Evolutionary conservation across 2,888 invertebrate species (phyloP).

Genomic region (Xiphydria camelus): DNA sequence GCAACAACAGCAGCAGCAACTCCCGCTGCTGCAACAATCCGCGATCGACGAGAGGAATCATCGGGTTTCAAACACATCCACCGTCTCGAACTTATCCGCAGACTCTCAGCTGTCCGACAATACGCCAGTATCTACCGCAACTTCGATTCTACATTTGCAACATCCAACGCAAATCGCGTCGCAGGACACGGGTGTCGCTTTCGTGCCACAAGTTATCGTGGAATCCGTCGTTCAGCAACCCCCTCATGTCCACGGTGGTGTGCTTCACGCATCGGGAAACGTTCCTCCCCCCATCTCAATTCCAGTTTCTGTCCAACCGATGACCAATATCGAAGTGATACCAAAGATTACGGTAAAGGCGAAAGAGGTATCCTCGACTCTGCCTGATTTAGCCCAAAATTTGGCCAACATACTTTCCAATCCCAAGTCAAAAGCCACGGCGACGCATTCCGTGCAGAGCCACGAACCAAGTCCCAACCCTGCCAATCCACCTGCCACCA

Average conservation of each 20-base stretch:
- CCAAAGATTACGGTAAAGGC: constrained; percentile 37
- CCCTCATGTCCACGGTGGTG: constrained; percentile 30
- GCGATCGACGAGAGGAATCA: constrained; percentile 49
- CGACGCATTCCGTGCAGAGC: constrained; percentile 36
- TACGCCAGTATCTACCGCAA: constrained; percentile 5
- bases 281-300: constrained; percentile 21
- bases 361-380: constrained; percentile 52
- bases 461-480: constrained; percentile 31
- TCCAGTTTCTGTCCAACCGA: constrained; percentile 27
- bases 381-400: constrained; percentile 54
- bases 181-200: constrained; percentile 21
- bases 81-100: constrained; percentile 41
- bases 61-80: constrained; percentile 49
- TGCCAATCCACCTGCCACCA: constrained; percentile 10
- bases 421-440: constrained; percentile 49
- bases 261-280: constrained; percentile 16
- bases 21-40: constrained; percentile 34
- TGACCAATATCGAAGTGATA: constrained; percentile 28
- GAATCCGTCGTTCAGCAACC: no score
- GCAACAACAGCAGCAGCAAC: constrained; percentile 8
- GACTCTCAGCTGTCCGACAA: constrained; percentile 43
- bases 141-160: not conserved
- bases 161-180: constrained; percentile 22
- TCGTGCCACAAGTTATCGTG: constrained; percentile 18
- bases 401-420: constrained; percentile 54